phyloP scores from a whole-genome alignment of 2,797 vertebrate species.

The Danio tinwini region DNA sequence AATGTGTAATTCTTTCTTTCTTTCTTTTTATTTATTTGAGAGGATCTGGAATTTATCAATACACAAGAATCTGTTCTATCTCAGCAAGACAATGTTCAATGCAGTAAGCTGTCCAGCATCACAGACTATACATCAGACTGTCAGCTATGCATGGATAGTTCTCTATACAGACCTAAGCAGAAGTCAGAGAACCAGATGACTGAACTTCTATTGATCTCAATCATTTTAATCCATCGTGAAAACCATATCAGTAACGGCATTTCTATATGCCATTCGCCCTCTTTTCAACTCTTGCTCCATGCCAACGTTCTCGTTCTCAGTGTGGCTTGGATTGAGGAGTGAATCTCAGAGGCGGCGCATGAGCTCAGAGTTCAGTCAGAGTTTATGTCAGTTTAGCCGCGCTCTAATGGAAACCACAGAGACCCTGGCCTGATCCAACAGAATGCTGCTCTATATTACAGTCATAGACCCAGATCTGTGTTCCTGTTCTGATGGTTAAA shows the following conservation, averaged over 20 bases:
- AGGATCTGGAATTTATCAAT: neutral
- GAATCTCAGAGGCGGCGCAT: constrained; percentile 56
- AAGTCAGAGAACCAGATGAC: constrained; percentile 37
- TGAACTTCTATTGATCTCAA: constrained; percentile 42
- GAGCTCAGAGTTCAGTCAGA: constrained; percentile 73
- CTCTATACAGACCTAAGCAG: constrained; percentile 22
- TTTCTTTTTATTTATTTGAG: neutral
- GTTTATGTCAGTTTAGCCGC: constrained; percentile 67
- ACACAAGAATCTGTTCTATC: constrained; percentile 8
- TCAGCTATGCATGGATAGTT: constrained; percentile 31
- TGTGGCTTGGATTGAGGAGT: constrained; percentile 43
- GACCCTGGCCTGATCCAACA: constrained; percentile 66
- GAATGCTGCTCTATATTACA: constrained; percentile 72
- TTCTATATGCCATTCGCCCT: constrained; percentile 41
- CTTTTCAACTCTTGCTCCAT: constrained; percentile 32
- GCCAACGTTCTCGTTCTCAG: constrained; percentile 22
- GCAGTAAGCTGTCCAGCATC: constrained; percentile 27
- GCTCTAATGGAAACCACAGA: constrained; percentile 77
- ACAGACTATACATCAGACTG: constrained; percentile 36
- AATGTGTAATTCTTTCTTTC: too few species aligned
- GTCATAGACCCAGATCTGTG: constrained; percentile 66
- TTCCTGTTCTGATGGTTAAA: constrained; percentile 65
- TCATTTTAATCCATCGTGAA: constrained; percentile 34
- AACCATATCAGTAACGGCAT: constrained; percentile 48
- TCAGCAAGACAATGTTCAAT: constrained; percentile 13